Percentiles rank a stretch among this genome's conserved stretches.
Evolutionary conservation across 2,888 invertebrate species (phyloP).

Genomic region (Pediacus dermestoides): DNA sequence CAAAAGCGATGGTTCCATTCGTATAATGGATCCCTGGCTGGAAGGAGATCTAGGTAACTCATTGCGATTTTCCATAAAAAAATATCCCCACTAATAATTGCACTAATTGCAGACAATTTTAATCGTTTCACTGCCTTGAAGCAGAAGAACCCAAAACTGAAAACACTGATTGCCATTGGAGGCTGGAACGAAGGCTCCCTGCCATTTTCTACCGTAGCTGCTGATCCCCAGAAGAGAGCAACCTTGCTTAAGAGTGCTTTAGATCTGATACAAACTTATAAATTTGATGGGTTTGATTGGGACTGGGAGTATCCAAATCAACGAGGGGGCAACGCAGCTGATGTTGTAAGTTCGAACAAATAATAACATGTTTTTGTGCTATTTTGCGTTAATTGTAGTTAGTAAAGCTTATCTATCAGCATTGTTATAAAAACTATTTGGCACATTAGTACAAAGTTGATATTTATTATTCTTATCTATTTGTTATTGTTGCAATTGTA

Average conservation of each 20-base stretch:
- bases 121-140: conserved; percentile 56
- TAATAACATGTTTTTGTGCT: too few relatives aligned
- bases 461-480: too few relatives aligned
- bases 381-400: too few relatives aligned
- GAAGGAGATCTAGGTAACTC: conserved; percentile 21
- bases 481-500: too few relatives aligned
- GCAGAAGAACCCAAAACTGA: conserved; percentile 51
- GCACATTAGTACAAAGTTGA: too few relatives aligned
- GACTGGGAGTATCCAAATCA: conserved; percentile 72
- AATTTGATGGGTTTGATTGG: conserved; percentile 68
- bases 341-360: conserved; percentile 39
- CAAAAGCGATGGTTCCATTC: conserved; percentile 11
- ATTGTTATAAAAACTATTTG: too few relatives aligned
- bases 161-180: conserved; percentile 64
- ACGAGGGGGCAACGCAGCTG: conserved; percentile 50
- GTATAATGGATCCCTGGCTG: conserved; percentile 17
- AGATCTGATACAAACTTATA: conserved; percentile 53
- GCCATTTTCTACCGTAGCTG: conserved; percentile 50
- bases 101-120: conserved; percentile 50
- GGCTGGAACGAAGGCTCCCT: conserved; percentile 62
- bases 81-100: conserved; percentile 2
- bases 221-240: conserved; percentile 49
- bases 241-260: conserved; percentile 57
- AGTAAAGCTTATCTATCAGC: too few relatives aligned
- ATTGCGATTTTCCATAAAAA: neutral